Conservation (phyloP, 1,140 invertebrate genomes). For the Hypothenemus hampei region DNA sequence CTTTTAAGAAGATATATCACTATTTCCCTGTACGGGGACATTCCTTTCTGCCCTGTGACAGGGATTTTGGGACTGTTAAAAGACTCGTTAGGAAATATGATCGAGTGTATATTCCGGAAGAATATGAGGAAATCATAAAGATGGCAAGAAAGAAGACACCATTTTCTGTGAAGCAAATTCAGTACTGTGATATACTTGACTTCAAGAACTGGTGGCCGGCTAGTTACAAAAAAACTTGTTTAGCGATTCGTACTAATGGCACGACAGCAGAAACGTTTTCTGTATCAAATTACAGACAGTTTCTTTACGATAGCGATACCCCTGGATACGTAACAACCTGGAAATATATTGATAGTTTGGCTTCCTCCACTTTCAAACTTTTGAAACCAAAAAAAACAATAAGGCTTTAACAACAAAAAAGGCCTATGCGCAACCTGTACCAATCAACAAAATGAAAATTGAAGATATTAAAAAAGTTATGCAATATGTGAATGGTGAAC, state of each 20-base stretch:
- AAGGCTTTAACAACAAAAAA: background rate
- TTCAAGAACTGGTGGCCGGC: slow-evolving; percentile 28
- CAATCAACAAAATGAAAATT: slow-evolving; percentile 22
- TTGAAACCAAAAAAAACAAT: slow-evolving; percentile 5
- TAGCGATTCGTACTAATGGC: background rate
- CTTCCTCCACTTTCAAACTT: slow-evolving; percentile 15
- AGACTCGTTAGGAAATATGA: slow-evolving; percentile 27
- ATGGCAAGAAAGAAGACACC: slow-evolving; percentile 24
- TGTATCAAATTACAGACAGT: slow-evolving; percentile 23
- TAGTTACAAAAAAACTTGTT: slow-evolving; percentile 25
- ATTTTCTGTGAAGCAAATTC: slow-evolving; percentile 29
- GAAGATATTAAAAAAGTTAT: slow-evolving; percentile 16
- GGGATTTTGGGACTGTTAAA: slow-evolving; percentile 38
- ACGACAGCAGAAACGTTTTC: slow-evolving; percentile 17
- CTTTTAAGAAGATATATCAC: slow-evolving; percentile 34
- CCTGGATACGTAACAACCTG: slow-evolving; percentile 18
- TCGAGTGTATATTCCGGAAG: slow-evolving; percentile 31
- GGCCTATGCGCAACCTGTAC: slow-evolving; percentile 12
- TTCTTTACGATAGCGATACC: slow-evolving; percentile 24
- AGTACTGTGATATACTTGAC: slow-evolving; percentile 26
- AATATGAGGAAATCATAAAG: slow-evolving; percentile 32
- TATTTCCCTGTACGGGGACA: slow-evolving; percentile 40
- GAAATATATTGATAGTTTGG: slow-evolving; percentile 16
- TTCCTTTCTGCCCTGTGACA: slow-evolving; percentile 36
- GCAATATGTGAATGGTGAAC: too few relatives aligned